Evolutionary conservation across 2,888 invertebrate genomes (phyloP).

Genomic region (Drosophila falleni): DNA sequence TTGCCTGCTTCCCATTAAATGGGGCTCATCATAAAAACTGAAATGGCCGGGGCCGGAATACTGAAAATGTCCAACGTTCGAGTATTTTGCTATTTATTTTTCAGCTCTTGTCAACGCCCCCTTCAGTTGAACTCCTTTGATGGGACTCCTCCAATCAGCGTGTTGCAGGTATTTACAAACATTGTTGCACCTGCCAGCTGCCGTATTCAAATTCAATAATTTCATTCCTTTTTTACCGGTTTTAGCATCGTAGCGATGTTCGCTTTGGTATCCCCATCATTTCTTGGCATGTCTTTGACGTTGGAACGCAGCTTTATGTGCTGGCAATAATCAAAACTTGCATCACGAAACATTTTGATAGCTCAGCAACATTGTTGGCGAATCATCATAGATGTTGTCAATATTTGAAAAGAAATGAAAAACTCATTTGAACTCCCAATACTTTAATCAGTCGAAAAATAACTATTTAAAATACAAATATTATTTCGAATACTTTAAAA

Average conservation of each 20-base stretch:
- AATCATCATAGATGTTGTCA: background rate
- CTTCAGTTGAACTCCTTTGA: background rate
- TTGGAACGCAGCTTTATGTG: background rate
- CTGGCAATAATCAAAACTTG: background rate
- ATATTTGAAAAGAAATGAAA: background rate
- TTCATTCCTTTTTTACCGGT: conserved; percentile 16
- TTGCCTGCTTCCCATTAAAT: conserved; percentile 3
- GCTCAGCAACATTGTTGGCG: background rate
- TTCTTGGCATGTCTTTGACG: background rate
- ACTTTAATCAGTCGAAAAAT: no score
- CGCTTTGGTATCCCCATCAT: background rate
- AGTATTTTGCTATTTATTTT: conserved; percentile 12
- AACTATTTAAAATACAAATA: no score
- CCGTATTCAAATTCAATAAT: conserved; percentile 68
- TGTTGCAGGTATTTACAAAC: background rate
- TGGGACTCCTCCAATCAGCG: conserved; percentile 12
- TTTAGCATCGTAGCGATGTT: background rate
- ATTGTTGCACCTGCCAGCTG: conserved; percentile 13
- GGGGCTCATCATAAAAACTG: conserved; percentile 9
- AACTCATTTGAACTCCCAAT: background rate
- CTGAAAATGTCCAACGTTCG: conserved; percentile 1
- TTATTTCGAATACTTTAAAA: no score
- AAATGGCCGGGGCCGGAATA: conserved; percentile 3
- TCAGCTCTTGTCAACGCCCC: conserved; percentile 2
- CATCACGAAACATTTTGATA: conserved; percentile 1